These are phyloP conservation scores for Meta bourneti DNA, from an alignment of 2,888 invertebrate species.

Conservation along the genomic window DNA sequence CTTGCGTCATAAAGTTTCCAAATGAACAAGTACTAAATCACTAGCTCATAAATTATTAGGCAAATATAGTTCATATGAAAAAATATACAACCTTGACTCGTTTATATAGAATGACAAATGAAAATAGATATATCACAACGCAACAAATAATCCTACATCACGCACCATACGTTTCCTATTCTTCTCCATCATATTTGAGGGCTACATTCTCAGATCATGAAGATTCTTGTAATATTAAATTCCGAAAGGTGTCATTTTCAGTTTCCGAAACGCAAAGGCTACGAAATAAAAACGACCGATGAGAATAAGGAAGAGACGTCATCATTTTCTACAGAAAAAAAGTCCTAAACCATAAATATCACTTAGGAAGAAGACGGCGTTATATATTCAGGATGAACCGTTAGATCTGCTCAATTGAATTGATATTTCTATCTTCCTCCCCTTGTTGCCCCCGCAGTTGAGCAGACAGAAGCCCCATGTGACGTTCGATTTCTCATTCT, in stretches of 20 bases:
- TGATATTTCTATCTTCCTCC: constrained; percentile 39
- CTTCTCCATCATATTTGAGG: too few relatives aligned
- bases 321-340: neutral
- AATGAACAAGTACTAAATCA: too few relatives aligned
- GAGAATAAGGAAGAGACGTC: neutral
- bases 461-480: neutral
- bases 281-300: too few relatives aligned
- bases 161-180: too few relatives aligned
- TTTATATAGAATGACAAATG: too few relatives aligned
- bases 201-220: neutral
- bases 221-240: neutral
- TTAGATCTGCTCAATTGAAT: constrained; percentile 58
- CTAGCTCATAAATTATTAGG: too few relatives aligned
- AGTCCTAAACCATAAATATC: constrained; percentile 58
- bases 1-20: too few relatives aligned
- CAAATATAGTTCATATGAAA: too few relatives aligned
- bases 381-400: constrained; percentile 62
- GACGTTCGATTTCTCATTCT: constrained; percentile 2
- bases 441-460: neutral
- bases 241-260: neutral
- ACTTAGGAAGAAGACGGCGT: constrained; percentile 48
- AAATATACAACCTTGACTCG: too few relatives aligned
- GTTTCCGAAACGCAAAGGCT: too few relatives aligned
- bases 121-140: too few relatives aligned
- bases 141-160: too few relatives aligned